Conservation (phyloP, 2,113 vertebrate species). For the Solea solea region DNA sequence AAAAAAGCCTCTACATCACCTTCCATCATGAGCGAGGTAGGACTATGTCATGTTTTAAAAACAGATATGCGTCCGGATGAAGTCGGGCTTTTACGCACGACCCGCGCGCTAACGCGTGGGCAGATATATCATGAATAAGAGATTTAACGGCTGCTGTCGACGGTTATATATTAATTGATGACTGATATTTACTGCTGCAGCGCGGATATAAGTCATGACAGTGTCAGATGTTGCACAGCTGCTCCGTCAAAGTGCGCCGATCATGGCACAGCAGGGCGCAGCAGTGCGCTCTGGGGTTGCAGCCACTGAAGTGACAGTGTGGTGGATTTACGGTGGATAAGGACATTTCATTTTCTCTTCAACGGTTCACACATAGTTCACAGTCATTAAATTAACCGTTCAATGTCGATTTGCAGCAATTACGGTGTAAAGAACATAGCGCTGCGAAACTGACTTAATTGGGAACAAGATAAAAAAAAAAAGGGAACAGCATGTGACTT, state of each 20-base stretch:
- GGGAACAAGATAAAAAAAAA: too few species aligned
- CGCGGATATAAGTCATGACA: constrained; percentile 8
- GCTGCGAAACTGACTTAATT: too few species aligned
- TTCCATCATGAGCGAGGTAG: constrained; percentile 84
- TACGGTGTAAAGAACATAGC: too few species aligned
- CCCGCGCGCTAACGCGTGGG: neutral
- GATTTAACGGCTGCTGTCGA: neutral
- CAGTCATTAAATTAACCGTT: too few species aligned
- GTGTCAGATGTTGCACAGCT: constrained; percentile 47
- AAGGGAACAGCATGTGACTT: too few species aligned
- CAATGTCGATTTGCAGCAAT: too few species aligned
- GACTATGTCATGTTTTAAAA: constrained; percentile 43
- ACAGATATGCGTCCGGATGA: constrained; percentile 2
- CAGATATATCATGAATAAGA: neutral
- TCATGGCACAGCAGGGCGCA: constrained; percentile 19
- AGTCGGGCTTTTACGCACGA: constrained; percentile 44
- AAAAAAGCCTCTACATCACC: constrained; percentile 43
- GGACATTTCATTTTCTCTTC: neutral
- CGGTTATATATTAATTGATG: constrained; percentile 9
- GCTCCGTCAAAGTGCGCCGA: constrained; percentile 37
- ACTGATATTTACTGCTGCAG: constrained; percentile 12
- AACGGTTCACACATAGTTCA: too few species aligned
- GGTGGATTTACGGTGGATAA: constrained; percentile 11
- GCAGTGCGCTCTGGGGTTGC: constrained; percentile 19
- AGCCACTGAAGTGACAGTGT: neutral